Percentiles rank a stretch among this genome's conserved stretches.
Conservation (phyloP, 2,113 vertebrate species). For the Hirundichthys speculiger region DNA sequence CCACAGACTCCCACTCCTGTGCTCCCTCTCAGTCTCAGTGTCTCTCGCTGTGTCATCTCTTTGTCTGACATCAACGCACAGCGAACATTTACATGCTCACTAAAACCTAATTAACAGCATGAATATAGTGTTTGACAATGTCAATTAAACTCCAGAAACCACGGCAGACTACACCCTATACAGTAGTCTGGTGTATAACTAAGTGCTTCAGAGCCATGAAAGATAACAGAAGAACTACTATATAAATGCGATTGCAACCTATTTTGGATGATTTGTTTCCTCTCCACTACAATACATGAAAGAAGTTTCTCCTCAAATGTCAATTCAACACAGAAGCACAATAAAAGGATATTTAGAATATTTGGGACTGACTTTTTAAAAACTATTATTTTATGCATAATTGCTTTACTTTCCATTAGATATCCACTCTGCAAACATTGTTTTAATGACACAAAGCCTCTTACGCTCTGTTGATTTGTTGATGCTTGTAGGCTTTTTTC, state of each 20-base stretch:
- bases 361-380: too few relatives aligned
- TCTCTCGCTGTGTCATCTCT: slow-evolving; percentile 56
- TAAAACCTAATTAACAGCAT: slow-evolving; percentile 19
- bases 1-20: slow-evolving; percentile 56
- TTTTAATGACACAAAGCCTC: too few relatives aligned
- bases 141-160: not conserved
- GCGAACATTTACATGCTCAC: slow-evolving; percentile 6
- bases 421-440: too few relatives aligned
- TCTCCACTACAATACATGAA: not conserved
- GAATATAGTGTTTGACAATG: too few relatives aligned
- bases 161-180: not conserved
- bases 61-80: slow-evolving; percentile 40
- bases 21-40: slow-evolving; percentile 43
- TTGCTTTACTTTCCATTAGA: too few relatives aligned
- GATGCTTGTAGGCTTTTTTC: too few relatives aligned
- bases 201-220: not conserved
- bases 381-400: too few relatives aligned
- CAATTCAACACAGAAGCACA: too few relatives aligned
- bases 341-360: too few relatives aligned
- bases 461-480: too few relatives aligned
- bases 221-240: not conserved
- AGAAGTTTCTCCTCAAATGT: not conserved
- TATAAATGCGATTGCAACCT: not conserved
- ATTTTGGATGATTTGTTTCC: not conserved
- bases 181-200: slow-evolving; percentile 9